Evolutionary conservation across 2,888 invertebrate genomes (phyloP).

Genomic region (Mycogona germanica): DNA sequence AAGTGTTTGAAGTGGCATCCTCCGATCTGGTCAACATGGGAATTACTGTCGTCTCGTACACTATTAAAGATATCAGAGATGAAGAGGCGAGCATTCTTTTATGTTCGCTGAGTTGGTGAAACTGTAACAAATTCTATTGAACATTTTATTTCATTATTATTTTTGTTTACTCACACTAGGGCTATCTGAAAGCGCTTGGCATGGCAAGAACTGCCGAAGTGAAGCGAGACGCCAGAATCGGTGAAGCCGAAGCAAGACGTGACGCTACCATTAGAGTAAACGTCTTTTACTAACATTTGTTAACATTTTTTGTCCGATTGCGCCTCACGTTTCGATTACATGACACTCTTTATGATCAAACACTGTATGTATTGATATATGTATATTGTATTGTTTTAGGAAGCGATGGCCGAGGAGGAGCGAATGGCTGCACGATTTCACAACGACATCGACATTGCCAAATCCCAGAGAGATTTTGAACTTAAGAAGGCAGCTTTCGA

Average conservation of each 20-base stretch:
- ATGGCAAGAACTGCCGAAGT: conserved; percentile 92
- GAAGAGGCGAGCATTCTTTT: conserved; percentile 59
- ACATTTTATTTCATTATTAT: conserved; percentile 18
- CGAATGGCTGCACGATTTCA: conserved; percentile 81
- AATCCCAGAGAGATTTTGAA: conserved; percentile 92
- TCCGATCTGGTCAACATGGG: conserved; percentile 94
- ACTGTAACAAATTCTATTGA: conserved; percentile 14
- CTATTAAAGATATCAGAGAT: conserved; percentile 84
- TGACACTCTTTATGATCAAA: not conserved
- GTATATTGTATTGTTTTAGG: conserved; percentile 36
- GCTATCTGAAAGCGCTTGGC: conserved; percentile 85
- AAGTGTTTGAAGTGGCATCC: conserved; percentile 85
- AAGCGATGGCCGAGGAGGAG: conserved; percentile 93
- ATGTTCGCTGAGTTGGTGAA: conserved; percentile 20
- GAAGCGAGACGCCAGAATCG: conserved; percentile 89
- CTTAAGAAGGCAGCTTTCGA: conserved; percentile 95
- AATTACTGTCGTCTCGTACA: conserved; percentile 89
- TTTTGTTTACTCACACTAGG: too few species aligned
- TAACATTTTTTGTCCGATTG: too few species aligned
- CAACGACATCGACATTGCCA: conserved; percentile 95
- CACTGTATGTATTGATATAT: not conserved
- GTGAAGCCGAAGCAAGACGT: conserved; percentile 88
- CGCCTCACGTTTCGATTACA: not conserved
- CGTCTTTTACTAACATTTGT: conserved; percentile 1
- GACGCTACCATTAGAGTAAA: conserved; percentile 70